Evolutionary conservation across 2,113 vertebrate genomes (phyloP).

Genomic region (Eonycteris spelaea): DNA sequence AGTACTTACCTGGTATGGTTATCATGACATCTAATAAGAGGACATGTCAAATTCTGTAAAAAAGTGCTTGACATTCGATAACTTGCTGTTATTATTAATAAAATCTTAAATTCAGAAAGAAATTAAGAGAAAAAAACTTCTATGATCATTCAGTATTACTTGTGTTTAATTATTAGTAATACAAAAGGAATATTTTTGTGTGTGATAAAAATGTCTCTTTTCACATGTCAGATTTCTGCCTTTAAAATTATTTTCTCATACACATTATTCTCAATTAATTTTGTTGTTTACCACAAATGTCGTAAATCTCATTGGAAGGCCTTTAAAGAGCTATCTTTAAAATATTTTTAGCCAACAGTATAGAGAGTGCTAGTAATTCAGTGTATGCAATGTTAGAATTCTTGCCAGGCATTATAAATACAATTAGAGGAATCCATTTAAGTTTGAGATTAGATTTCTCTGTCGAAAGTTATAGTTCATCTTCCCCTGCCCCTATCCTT

Average conservation of each 20-base stretch:
- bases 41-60: not conserved
- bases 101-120: not conserved
- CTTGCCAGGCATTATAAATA: not conserved
- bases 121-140: not conserved
- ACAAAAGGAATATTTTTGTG: slow-evolving; percentile 15
- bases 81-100: not conserved
- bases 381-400: not conserved
- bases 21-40: not conserved
- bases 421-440: not conserved
- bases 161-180: not conserved
- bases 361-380: not conserved
- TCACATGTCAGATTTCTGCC: not conserved
- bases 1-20: not conserved
- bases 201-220: not conserved
- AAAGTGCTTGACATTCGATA: not conserved
- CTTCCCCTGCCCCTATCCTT: not conserved
- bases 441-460: not conserved
- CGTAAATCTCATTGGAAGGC: slow-evolving; percentile 18
- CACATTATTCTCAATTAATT: slow-evolving; percentile 52
- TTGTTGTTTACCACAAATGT: slow-evolving; percentile 39
- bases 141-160: not conserved
- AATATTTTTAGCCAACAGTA: not conserved
- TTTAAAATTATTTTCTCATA: slow-evolving; percentile 26
- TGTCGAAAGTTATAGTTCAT: not conserved
- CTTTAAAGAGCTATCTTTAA: slow-evolving; percentile 46